Percentiles rank a stretch among this genome's conserved stretches.
These are phyloP conservation scores for Andrena marginata DNA, from an alignment of 2,888 invertebrate species.

Conservation along the genomic window DNA sequence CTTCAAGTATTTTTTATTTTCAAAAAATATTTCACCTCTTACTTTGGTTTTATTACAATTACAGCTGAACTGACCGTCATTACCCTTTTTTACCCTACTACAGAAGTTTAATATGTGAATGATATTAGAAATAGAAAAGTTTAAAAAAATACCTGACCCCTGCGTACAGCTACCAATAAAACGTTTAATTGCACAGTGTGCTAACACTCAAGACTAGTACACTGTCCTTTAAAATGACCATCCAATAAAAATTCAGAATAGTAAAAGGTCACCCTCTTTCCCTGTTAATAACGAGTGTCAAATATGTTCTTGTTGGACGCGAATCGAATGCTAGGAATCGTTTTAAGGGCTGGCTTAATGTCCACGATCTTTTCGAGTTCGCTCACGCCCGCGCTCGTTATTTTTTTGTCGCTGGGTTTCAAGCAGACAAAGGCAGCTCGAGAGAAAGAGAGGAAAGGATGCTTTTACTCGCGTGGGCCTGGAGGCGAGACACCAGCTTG, in stretches of 20 bases:
- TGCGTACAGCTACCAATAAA: too few relatives aligned
- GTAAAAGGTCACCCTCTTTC: not conserved
- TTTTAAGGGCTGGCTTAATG: slow-evolving; percentile 64
- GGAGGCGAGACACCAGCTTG: slow-evolving; percentile 69
- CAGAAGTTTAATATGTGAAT: too few relatives aligned
- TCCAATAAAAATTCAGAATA: not conserved
- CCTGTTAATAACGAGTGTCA: not conserved
- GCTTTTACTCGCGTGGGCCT: slow-evolving; percentile 74
- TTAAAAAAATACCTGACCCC: too few relatives aligned
- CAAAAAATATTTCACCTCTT: too few relatives aligned
- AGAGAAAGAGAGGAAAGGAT: slow-evolving; percentile 30
- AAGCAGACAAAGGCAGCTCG: slow-evolving; percentile 73
- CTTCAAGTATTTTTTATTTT: too few relatives aligned
- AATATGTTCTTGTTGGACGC: not conserved
- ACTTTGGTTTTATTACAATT: too few relatives aligned
- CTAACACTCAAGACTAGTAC: too few relatives aligned
- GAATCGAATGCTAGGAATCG: slow-evolving; percentile 49
- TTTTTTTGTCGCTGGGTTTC: slow-evolving; percentile 72
- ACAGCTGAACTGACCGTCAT: too few relatives aligned
- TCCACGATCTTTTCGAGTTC: slow-evolving; percentile 37
- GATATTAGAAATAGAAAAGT: too few relatives aligned
- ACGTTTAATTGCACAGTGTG: too few relatives aligned
- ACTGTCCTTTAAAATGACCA: too few relatives aligned
- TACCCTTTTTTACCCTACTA: too few relatives aligned
- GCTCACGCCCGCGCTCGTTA: slow-evolving; percentile 52